Conservation (phyloP, 2,888 invertebrate genomes). For the Muschampia staudingeri region DNA sequence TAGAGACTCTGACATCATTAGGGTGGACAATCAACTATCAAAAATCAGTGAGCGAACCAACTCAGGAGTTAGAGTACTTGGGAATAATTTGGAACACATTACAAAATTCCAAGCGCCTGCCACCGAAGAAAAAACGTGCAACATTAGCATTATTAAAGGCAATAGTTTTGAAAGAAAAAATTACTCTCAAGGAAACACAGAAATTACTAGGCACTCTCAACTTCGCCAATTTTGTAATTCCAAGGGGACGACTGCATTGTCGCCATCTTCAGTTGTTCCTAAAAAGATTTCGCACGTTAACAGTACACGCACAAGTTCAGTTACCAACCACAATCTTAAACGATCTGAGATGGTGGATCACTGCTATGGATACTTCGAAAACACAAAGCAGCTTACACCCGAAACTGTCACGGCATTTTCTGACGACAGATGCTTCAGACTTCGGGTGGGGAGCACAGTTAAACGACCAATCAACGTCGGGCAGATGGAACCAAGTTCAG, state of each 20-base stretch:
- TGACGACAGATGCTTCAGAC: not conserved
- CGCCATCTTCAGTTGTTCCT: not conserved
- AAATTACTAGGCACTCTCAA: not conserved
- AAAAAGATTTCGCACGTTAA: not conserved
- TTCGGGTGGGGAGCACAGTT: conserved; percentile 47
- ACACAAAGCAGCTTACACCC: not conserved
- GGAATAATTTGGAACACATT: not conserved
- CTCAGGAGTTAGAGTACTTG: not conserved
- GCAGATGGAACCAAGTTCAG: not conserved
- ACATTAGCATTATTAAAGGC: not conserved
- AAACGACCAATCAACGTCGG: not conserved
- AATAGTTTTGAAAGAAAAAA: not conserved
- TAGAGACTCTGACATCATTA: not conserved
- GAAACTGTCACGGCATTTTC: not conserved
- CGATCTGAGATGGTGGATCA: not conserved
- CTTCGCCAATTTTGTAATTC: not conserved
- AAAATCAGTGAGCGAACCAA: not conserved
- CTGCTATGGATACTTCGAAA: not conserved
- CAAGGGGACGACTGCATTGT: conserved; percentile 3
- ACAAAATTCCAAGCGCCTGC: not conserved
- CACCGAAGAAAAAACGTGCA: not conserved
- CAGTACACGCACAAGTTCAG: not conserved
- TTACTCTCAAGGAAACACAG: not conserved
- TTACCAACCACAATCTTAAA: not conserved
- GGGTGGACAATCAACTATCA: not conserved